These are phyloP conservation scores for Tolypeutes matacus DNA, from an alignment of 2,797 vertebrate genomes.

Conservation along the genomic window DNA sequence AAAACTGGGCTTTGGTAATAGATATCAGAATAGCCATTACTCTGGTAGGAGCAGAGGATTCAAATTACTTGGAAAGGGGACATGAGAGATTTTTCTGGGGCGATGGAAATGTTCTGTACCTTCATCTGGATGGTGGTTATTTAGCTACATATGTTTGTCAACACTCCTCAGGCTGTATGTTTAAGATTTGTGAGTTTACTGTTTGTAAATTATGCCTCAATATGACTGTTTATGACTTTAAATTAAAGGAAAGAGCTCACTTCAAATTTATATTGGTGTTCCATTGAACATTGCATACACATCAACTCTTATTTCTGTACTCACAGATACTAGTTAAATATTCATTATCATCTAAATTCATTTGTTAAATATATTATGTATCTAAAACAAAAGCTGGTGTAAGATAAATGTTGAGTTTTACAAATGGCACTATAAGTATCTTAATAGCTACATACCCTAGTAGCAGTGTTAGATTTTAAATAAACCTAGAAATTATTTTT, in stretches of 20 bases:
- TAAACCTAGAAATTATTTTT: slow-evolving; percentile 43
- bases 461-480: neutral
- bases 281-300: neutral
- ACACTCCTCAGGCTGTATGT: neutral
- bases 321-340: neutral
- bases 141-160: neutral
- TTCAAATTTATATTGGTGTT: neutral
- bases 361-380: slow-evolving; percentile 17
- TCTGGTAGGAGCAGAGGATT: neutral
- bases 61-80: neutral
- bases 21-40: neutral
- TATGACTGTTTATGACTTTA: neutral
- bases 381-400: slow-evolving; percentile 10
- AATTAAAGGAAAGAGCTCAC: slow-evolving; percentile 1
- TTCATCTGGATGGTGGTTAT: neutral
- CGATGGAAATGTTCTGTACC: slow-evolving; percentile 6
- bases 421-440: neutral
- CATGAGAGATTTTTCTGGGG: neutral
- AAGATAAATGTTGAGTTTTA: slow-evolving; percentile 31
- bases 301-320: neutral
- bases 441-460: neutral
- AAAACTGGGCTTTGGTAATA: neutral
- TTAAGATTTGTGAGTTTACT: neutral
- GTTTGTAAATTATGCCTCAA: neutral
- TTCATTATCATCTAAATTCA: neutral